Percentiles rank a stretch among this genome's conserved stretches.
phyloP scores from a whole-genome alignment of 2,888 invertebrate genomes.

The Leucania comma region DNA sequence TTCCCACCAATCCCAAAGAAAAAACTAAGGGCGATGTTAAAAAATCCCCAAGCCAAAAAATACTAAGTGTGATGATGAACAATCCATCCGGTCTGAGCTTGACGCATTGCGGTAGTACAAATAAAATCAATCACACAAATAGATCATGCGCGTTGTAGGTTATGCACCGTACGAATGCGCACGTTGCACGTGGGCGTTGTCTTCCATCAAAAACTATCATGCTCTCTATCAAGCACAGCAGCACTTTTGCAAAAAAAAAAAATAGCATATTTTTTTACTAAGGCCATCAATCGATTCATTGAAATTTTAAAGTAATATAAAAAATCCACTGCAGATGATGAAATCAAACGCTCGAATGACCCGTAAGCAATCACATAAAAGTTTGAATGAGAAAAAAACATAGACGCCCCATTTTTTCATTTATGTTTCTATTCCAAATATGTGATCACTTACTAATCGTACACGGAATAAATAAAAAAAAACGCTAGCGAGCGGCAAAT shows the following conservation, averaged over 20 bases:
- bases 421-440: too few species aligned
- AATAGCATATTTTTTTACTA: too few species aligned
- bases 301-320: too few species aligned
- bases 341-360: too few species aligned
- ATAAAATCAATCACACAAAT: not conserved
- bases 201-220: not conserved
- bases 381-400: not conserved
- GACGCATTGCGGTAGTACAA: not conserved
- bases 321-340: too few species aligned
- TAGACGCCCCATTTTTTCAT: too few species aligned
- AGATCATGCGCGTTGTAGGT: not conserved
- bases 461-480: not conserved
- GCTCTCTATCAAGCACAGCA: not conserved
- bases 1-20: too few species aligned
- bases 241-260: not conserved
- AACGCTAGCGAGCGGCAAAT: not conserved
- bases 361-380: not conserved
- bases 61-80: too few species aligned
- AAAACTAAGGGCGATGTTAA: not conserved
- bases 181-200: not conserved
- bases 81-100: not conserved
- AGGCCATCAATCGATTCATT: not conserved
- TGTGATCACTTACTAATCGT: not conserved
- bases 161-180: not conserved
- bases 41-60: not conserved